phyloP scores from a whole-genome alignment of 1,140 invertebrate species.

The Samia ricini region DNA sequence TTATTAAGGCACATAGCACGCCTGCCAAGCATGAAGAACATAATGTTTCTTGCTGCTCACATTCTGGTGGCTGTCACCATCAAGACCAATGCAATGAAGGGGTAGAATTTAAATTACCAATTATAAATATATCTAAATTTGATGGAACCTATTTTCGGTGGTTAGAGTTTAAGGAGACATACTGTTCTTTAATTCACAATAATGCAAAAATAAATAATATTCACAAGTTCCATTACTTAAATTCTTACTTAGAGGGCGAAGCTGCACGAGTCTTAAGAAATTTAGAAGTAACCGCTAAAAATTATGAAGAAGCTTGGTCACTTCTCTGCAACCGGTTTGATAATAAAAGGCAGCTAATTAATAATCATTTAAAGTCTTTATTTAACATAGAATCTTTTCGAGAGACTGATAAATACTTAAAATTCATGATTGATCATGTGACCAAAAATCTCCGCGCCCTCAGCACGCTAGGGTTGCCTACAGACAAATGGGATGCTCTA shows the following conservation, averaged over 20 bases:
- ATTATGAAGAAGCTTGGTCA: conserved; percentile 38
- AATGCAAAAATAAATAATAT: conserved; percentile 25
- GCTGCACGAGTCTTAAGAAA: conserved; percentile 18
- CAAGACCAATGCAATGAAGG: conserved; percentile 2
- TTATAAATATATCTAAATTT: conserved; percentile 44
- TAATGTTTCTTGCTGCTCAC: background rate
- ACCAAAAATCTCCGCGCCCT: conserved; percentile 9
- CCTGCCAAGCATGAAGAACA: background rate
- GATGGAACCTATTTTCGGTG: conserved; percentile 42
- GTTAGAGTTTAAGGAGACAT: conserved; percentile 46
- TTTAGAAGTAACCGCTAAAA: conserved; percentile 29
- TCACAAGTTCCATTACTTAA: conserved; percentile 48
- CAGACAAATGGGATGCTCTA: conserved; percentile 5
- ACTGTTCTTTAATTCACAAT: conserved; percentile 41
- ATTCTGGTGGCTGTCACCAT: background rate
- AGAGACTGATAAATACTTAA: background rate
- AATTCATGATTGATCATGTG: conserved; percentile 14
- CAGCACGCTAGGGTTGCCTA: background rate
- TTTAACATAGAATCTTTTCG: background rate
- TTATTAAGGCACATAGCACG: conserved; percentile 3
- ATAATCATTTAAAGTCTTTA: conserved; percentile 30
- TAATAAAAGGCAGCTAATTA: conserved; percentile 27
- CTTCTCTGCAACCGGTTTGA: conserved; percentile 29
- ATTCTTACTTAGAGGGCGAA: conserved; percentile 30
- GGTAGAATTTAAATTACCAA: conserved; percentile 29